These are phyloP conservation scores for Triplophysa dalaica DNA, from an alignment of 2,113 vertebrate species.

Conservation along the genomic window DNA sequence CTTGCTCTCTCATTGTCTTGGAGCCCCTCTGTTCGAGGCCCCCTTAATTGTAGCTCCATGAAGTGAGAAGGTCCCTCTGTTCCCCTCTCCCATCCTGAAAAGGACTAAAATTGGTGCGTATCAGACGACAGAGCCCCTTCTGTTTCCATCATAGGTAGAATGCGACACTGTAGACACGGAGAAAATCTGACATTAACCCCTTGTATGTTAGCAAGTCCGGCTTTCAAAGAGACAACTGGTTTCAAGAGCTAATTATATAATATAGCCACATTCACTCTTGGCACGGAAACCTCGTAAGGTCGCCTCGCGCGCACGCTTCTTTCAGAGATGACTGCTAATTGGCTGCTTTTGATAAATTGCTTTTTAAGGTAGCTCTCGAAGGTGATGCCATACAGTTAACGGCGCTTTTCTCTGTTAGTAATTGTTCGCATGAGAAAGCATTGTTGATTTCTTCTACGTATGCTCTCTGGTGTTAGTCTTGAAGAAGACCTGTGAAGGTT, in stretches of 20 bases:
- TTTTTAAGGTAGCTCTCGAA: not conserved
- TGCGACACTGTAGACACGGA: conserved; percentile 56
- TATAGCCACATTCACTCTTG: conserved; percentile 44
- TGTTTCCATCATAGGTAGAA: conserved; percentile 62
- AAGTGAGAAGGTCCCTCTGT: conserved; percentile 61
- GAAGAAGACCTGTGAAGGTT: conserved; percentile 30
- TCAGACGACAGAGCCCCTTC: conserved; percentile 58
- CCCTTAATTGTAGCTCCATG: conserved; percentile 70
- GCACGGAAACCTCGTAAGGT: conserved; percentile 22
- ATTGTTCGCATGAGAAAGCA: not conserved
- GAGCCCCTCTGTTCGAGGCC: conserved; percentile 60
- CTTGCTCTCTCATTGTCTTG: conserved; percentile 64
- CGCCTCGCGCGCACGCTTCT: not conserved
- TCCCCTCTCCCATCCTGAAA: conserved; percentile 49
- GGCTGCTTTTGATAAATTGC: conserved; percentile 14
- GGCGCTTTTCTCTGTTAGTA: conserved; percentile 32
- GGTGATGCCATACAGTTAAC: not conserved
- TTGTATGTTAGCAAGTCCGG: conserved; percentile 51
- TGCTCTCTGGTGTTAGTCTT: not conserved
- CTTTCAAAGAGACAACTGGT: conserved; percentile 61
- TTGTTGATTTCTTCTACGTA: not conserved
- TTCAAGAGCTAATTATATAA: conserved; percentile 63
- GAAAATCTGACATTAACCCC: conserved; percentile 64
- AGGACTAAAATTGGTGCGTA: conserved; percentile 60
- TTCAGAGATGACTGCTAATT: conserved; percentile 40